Percentiles rank a stretch among this genome's conserved stretches.
These are phyloP conservation scores for Takifugu ocellatus DNA, from an alignment of 2,797 vertebrate species.

Conservation along the genomic window DNA sequence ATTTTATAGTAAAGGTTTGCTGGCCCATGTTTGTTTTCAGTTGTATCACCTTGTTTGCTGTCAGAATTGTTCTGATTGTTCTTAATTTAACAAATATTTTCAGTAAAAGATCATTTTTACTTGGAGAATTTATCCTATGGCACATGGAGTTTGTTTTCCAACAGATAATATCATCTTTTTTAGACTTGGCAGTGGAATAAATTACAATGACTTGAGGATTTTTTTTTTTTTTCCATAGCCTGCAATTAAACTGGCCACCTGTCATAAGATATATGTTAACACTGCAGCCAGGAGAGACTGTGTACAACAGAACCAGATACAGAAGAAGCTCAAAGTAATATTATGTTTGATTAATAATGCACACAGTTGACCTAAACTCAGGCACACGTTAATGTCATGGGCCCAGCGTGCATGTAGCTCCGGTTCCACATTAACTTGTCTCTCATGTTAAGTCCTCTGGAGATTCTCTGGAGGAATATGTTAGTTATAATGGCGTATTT, in stretches of 20 bases:
- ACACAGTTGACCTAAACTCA: not conserved
- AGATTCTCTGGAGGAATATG: too few species aligned
- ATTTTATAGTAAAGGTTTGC: too few species aligned
- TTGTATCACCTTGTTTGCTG: too few species aligned
- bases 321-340: constrained; percentile 24
- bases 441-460: too few species aligned
- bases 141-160: not conserved
- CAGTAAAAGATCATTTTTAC: too few species aligned
- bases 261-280: constrained; percentile 14
- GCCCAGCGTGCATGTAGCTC: not conserved
- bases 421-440: too few species aligned
- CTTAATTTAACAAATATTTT: too few species aligned
- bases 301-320: not conserved
- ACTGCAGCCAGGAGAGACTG: not conserved
- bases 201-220: not conserved
- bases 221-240: not conserved
- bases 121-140: too few species aligned
- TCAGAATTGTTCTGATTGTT: too few species aligned
- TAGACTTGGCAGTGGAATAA: not conserved
- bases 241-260: not conserved
- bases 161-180: constrained; percentile 3
- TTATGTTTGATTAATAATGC: constrained; percentile 38
- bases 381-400: not conserved
- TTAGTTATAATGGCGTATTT: too few species aligned
- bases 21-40: too few species aligned